Evolutionary conservation across 1,140 invertebrate genomes (phyloP).

Genomic region (Stratiolaelaps scimitus): DNA sequence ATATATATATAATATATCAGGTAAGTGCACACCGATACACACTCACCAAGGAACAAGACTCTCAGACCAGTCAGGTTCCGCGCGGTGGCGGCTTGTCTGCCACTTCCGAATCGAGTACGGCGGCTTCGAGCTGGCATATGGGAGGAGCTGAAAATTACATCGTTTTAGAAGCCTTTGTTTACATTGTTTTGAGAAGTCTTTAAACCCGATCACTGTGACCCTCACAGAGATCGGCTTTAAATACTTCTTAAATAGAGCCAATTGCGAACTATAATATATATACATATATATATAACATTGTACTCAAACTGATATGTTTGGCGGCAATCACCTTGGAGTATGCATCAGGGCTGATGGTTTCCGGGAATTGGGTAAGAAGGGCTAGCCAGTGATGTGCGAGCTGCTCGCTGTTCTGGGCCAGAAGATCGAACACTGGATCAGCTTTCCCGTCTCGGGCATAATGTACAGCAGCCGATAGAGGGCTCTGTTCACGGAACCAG

Average conservation of each 20-base stretch:
- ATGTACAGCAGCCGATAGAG: background rate
- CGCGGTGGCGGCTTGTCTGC: background rate
- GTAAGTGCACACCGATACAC: background rate
- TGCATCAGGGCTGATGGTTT: background rate
- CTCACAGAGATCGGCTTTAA: background rate
- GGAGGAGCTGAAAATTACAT: background rate
- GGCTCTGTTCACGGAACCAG: background rate
- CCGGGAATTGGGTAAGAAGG: slow-evolving; percentile 12
- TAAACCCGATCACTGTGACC: too few species aligned
- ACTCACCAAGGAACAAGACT: too few species aligned
- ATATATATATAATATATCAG: too few species aligned
- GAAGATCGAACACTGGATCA: background rate
- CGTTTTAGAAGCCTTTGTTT: background rate
- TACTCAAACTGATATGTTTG: background rate
- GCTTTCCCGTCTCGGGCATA: slow-evolving; percentile 1
- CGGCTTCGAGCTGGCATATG: slow-evolving; percentile 12
- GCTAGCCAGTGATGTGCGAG: slow-evolving; percentile 6
- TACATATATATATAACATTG: too few species aligned
- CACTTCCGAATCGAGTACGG: slow-evolving; percentile 12
- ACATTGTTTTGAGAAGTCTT: background rate
- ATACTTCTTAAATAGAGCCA: too few species aligned
- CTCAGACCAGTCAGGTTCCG: slow-evolving; percentile 9
- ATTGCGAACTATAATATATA: too few species aligned
- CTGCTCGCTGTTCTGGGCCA: background rate
- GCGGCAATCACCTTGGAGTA: background rate